phyloP scores from a whole-genome alignment of 2,797 vertebrate genomes.

The Zenarchopterus dispar region DNA sequence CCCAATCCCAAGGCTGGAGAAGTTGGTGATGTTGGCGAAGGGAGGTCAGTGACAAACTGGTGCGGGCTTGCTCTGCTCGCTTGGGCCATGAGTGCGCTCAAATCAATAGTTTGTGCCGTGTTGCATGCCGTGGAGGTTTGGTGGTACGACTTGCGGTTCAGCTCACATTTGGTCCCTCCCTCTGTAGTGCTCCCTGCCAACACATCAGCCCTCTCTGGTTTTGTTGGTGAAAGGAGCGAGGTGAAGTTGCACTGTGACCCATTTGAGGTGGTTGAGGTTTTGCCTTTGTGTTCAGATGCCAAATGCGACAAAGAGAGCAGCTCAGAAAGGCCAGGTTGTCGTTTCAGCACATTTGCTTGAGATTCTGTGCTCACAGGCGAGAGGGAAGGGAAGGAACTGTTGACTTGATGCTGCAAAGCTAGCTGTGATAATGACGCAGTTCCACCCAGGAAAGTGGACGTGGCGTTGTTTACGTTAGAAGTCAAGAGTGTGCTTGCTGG shows the following conservation, averaged over 20 bases:
- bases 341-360: slow-evolving; percentile 33
- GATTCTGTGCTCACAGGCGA: slow-evolving; percentile 27
- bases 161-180: slow-evolving; percentile 22
- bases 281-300: slow-evolving; percentile 74
- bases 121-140: slow-evolving; percentile 52
- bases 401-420: slow-evolving; percentile 65
- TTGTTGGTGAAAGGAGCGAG: slow-evolving; percentile 61
- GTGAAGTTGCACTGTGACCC: slow-evolving; percentile 60
- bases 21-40: slow-evolving; percentile 56
- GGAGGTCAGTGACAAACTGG: slow-evolving; percentile 33
- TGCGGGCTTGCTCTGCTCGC: slow-evolving; percentile 19
- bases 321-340: slow-evolving; percentile 71
- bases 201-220: slow-evolving; percentile 54
- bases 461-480: slow-evolving; percentile 21
- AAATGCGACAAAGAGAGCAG: slow-evolving; percentile 83
- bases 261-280: slow-evolving; percentile 69
- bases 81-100: slow-evolving; percentile 83
- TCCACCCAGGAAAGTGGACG: slow-evolving; percentile 40
- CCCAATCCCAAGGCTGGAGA: slow-evolving; percentile 22
- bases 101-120: slow-evolving; percentile 79
- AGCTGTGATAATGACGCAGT: slow-evolving; percentile 80
- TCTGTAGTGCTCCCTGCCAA: slow-evolving; percentile 23
- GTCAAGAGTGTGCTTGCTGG: not conserved
- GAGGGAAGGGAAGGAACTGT: slow-evolving; percentile 23
- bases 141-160: slow-evolving; percentile 58